Base-by-base conservation (phyloP, 2,113 vertebrate genomes). In the Penelope pileata region DNA sequence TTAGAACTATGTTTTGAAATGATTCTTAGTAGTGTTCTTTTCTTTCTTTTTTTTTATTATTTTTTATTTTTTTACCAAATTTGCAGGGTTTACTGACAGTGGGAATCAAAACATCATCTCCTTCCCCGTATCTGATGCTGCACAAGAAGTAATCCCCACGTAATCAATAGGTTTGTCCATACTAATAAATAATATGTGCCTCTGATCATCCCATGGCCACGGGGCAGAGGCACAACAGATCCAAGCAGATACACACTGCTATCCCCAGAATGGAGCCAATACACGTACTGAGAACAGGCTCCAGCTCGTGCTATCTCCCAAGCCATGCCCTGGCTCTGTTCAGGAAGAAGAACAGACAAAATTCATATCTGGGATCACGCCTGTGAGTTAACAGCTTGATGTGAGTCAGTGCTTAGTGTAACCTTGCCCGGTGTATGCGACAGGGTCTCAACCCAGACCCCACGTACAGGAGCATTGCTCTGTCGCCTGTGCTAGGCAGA, bases 261-360 rank as follows among this genome's bases (percentile, higher is more conserved):
- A 27, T 11, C 2, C 0, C n/a, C 29, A 42, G 50, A 59, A 59
- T 0, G 0, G 23, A 75, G 38, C 1, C 5, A 13, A 72, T 45
- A 38, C 7, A 72, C 4, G 2, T 3, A 9, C 14, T 26, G 2
- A 1, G 6, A 80, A 34, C 0, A 3, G 26, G 42, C 16, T 54
- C 38, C 34, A 68, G 42, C 50, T 26, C 5, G 1, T n/a, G 24
- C 29, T 47, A 10, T 43, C 10, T 58, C 70, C 14, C 40, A 45
- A 8, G 26, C 36, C 21, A 19, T 23, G 23, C 27, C 26, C 45
- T 40, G 27, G 12, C 21, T 76, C n/a, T 13, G 3, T 69, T 40
- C 75, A 58, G 34, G 15, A 91, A 70, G 32, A 5, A 32, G 40
- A 80, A 2, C 1, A 63, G 51, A 56, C 29, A 64, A 62, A 95